Evolutionary conservation across 2,113 vertebrate genomes (phyloP).

Genomic region (Zonotrichia leucophrys): DNA sequence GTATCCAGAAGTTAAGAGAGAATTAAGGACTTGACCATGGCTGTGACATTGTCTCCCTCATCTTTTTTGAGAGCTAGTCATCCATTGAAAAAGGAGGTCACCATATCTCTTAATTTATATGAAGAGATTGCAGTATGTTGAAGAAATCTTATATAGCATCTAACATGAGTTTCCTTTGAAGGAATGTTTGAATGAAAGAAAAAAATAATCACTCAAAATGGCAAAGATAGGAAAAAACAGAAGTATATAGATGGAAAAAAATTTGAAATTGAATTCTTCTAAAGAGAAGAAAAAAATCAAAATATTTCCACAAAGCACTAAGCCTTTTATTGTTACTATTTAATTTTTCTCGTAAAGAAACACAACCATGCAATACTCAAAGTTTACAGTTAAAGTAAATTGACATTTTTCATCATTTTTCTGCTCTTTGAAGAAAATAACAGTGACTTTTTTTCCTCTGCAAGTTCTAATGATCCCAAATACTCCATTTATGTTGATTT

Average conservation of each 20-base stretch:
- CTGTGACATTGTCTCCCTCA: neutral
- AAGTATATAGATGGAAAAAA: neutral
- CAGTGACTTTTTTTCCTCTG: neutral
- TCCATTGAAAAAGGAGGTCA: neutral
- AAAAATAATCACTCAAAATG: neutral
- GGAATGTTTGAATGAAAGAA: neutral
- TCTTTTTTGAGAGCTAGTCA: neutral
- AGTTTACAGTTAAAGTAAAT: neutral
- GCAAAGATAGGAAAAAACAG: neutral
- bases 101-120: neutral
- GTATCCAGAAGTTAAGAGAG: neutral
- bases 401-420: neutral
- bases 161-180: neutral
- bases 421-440: neutral
- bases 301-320: neutral
- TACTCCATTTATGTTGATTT: neutral
- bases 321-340: neutral
- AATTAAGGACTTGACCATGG: neutral
- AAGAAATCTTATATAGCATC: neutral
- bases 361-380: neutral
- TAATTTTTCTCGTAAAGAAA: neutral
- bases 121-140: neutral
- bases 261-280: neutral
- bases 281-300: neutral
- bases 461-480: neutral